A percentile compares a stretch with the other conserved stretches of the same genome.
Evolutionary conservation across 2,113 vertebrate species (phyloP).

Genomic region (Noturus placidus): DNA sequence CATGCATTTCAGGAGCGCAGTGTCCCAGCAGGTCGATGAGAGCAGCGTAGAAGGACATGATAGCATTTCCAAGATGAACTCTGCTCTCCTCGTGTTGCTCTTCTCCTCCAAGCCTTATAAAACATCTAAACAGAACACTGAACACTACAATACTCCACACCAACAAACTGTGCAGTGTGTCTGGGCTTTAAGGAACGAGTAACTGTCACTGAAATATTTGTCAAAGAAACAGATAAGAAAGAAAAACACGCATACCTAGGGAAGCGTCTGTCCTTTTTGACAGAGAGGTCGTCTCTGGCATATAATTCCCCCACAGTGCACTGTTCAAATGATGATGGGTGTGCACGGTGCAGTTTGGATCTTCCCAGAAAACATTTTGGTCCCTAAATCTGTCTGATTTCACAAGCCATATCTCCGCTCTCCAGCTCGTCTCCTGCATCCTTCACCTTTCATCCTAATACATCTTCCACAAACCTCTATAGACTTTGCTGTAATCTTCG

Average conservation of each 20-base stretch:
- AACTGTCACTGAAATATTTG: background rate
- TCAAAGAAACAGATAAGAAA: background rate
- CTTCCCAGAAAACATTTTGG: background rate
- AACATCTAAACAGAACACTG: background rate
- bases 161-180: background rate
- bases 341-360: background rate
- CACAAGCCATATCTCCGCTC: background rate
- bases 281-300: constrained; percentile 84
- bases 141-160: background rate
- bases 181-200: background rate
- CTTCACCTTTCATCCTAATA: background rate
- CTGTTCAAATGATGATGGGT: background rate
- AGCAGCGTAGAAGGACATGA: constrained; percentile 94
- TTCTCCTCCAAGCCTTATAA: constrained; percentile 82
- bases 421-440: no score
- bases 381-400: background rate
- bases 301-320: background rate
- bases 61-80: constrained; percentile 88
- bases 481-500: background rate
- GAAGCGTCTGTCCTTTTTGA: constrained; percentile 86
- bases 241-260: constrained; percentile 67
- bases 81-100: constrained; percentile 88
- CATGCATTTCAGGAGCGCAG: constrained; percentile 93
- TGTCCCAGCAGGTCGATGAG: constrained; percentile 90
- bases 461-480: background rate